These are phyloP conservation scores for Paragorgia papillata DNA, from an alignment of 92 coral and sea anemone species.

Conservation along the genomic window DNA sequence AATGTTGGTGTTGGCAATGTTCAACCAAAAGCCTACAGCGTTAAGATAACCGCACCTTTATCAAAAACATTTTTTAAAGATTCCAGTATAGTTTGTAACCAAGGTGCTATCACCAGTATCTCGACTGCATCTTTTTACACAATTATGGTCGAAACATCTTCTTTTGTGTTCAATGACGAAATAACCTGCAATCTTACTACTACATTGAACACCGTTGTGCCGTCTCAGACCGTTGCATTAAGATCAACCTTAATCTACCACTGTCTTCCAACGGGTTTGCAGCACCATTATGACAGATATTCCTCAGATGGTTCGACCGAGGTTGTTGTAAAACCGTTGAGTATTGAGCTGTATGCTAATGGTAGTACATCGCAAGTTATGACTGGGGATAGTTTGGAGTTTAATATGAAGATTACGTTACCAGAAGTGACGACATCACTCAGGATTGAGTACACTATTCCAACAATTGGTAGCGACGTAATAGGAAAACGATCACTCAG, in stretches of 20 bases:
- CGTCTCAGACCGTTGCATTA: constrained; percentile 7
- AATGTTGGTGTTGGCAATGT: constrained; percentile 55
- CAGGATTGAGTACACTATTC: constrained; percentile 55
- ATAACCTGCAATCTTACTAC: constrained; percentile 18
- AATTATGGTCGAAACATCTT: not conserved
- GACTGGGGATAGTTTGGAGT: constrained; percentile 72
- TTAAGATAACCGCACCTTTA: constrained; percentile 50
- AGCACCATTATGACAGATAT: constrained; percentile 27
- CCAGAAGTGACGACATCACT: constrained; percentile 78
- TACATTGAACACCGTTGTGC: constrained; percentile 21
- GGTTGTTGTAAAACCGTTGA: not conserved
- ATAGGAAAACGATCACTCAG: constrained; percentile 17
- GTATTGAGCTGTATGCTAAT: constrained; percentile 40
- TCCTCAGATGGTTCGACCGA: not conserved
- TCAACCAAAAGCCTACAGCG: constrained; percentile 60
- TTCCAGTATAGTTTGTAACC: constrained; percentile 1
- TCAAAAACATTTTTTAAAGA: constrained; percentile 27
- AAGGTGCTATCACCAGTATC: not conserved
- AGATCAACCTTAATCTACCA: constrained; percentile 12
- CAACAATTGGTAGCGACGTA: constrained; percentile 60
- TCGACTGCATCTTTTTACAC: not conserved
- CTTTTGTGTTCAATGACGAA: constrained; percentile 13
- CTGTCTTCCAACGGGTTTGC: constrained; percentile 18
- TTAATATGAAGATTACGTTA: constrained; percentile 54
- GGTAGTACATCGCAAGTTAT: constrained; percentile 56